Base-by-base conservation (phyloP, 2,888 invertebrate species). In the Lamellibrachia satsuma region DNA sequence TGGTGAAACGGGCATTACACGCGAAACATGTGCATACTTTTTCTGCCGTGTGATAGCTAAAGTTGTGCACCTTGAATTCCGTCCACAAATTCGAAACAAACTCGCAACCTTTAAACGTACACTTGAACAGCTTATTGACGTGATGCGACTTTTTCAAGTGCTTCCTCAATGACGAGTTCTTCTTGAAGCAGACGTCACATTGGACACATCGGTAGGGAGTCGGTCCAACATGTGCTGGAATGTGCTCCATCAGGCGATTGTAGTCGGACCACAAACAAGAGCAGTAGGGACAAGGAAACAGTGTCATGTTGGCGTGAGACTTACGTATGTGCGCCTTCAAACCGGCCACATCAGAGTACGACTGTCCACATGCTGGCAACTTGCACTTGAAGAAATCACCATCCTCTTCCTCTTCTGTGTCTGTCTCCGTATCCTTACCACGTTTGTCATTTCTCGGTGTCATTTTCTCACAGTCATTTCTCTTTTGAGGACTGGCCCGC, bases 221-320 rank as follows among this genome's bases (percentile, higher is more conserved):
- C 7, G 39, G 52, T n/a, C 55, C 91, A 15, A 22, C 3, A n/a
- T 91, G 91, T 27, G 27, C 52, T 4, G 55, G 39, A 11, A 91
- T 52, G 91, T 91, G 91, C 7, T 91, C 91, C 39, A 52, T 7
- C 9, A 91, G 22, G 52, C 91, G 91, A 39, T 39, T 39, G 52
- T 55, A 39, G 11, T 55, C 52, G 7, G 52, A 52, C 39, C 52
- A 52, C 39, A 55, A 52, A 55, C 52, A 91, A 1, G 52, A 52
- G 55, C 91, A 91, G 39, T 91, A 55, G 27, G 52, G 52, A n/a
- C 91, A 91, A 52, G 52, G 52, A 52, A 91, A 91, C 22, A 91
- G 52, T 3, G 27, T 52, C 55, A 52, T 75, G 15, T 15, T 15
- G 22, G 75, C 6, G 75, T 75, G 75, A 22, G 22, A 22, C 15